A percentile compares a stretch with the other conserved stretches of the same genome.
Evolutionary conservation across 2,113 vertebrate genomes (phyloP).

Genomic region (Pogonocichla stellata): DNA sequence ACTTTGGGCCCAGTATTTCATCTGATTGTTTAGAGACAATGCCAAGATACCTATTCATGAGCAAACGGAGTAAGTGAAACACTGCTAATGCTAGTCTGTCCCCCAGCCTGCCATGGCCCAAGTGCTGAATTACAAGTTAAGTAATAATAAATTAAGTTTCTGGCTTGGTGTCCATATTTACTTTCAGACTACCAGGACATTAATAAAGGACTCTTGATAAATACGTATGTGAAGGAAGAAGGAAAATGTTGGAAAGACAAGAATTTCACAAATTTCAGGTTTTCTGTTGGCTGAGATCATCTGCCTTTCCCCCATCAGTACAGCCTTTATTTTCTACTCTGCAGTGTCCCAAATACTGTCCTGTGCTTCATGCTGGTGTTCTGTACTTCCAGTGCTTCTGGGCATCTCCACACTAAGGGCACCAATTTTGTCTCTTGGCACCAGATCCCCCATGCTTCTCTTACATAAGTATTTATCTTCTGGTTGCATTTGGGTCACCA

Average conservation of each 20-base stretch:
- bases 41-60: neutral
- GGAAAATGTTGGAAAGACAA: neutral
- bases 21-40: neutral
- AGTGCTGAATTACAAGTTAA: neutral
- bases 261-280: neutral
- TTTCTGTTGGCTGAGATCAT: neutral
- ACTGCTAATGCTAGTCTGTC: neutral
- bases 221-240: neutral
- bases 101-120: neutral
- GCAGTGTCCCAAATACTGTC: neutral
- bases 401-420: neutral
- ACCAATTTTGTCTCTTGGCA: neutral
- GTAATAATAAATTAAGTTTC: neutral
- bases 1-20: neutral
- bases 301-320: neutral
- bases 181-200: neutral
- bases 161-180: neutral
- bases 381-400: neutral
- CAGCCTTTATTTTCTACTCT: neutral
- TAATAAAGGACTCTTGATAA: neutral
- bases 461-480: neutral
- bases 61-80: neutral
- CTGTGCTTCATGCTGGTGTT: neutral
- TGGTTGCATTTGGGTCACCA: neutral
- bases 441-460: neutral